Conservation (phyloP, 1,140 invertebrate species). For the Tigriopus japonicus region DNA sequence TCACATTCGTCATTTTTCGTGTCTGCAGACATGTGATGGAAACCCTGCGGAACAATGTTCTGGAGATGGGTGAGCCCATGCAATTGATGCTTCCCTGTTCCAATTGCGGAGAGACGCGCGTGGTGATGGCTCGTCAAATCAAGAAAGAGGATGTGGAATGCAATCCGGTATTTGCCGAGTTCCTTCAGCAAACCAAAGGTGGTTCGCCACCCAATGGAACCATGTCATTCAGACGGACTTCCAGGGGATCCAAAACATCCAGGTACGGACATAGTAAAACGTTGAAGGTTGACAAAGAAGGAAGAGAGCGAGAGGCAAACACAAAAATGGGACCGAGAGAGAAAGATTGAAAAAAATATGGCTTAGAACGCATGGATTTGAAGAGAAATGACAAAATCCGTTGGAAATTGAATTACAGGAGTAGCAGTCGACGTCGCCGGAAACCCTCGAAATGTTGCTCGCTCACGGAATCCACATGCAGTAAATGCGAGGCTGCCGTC, state of each 20-base stretch:
- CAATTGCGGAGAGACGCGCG: conserved; percentile 1
- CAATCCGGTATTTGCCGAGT: conserved; percentile 13
- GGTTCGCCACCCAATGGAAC: not conserved
- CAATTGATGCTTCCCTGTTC: conserved; percentile 4
- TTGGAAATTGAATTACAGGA: not conserved
- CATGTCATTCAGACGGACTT: not conserved
- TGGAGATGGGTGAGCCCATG: conserved; percentile 8
- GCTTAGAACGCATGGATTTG: too few relatives aligned
- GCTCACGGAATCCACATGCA: too few relatives aligned
- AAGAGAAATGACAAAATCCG: not conserved
- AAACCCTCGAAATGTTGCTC: too few relatives aligned
- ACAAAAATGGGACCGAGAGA: not conserved
- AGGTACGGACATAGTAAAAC: not conserved
- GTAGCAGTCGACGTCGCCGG: not conserved
- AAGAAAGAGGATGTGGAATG: conserved; percentile 9
- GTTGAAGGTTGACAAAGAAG: not conserved
- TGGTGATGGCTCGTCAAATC: conserved; percentile 7
- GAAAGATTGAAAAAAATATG: not conserved
- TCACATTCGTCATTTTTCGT: too few relatives aligned
- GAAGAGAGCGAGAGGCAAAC: not conserved
- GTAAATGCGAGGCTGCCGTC: not conserved
- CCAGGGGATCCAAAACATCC: not conserved
- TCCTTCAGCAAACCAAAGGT: not conserved
- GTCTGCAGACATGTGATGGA: conserved; percentile 9
- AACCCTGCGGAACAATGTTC: not conserved